Evolutionary conservation across 2,888 invertebrate species (phyloP), one percentile per base, ranked within the genome.

Genomic region (Hylaea fasciaria): DNA sequence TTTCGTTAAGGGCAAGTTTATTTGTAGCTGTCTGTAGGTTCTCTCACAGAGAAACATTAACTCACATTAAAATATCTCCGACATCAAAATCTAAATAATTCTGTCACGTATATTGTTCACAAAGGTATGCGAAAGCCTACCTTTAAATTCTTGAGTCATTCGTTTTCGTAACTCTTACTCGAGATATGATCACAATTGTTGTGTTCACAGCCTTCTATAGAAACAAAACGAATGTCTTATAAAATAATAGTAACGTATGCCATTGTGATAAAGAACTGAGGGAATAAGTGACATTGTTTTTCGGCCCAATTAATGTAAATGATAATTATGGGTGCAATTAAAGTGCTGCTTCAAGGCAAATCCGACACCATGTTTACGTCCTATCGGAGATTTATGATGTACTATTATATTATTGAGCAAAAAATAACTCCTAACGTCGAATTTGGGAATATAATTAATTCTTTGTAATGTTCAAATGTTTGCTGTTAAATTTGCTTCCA

Each of bases 161-260:
- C 47, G 14, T 57, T 78, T 76, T 77, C 68, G 76, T 70, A 81
- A 81, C 71, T 68, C 58, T 61, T 57, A 52, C 46, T 65, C 29
- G 46, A 59, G 83, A 83, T 83, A 77, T 70, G 62, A 83, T 82
- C 78, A 63, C 65, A 71, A 80, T 78, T 73, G 77, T 80, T 79
- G 70, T 74, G 74, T 72, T 64, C 74, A 70, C 56, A 62, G 66
- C 81, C 81, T 78, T 79, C 74, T 67, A n/a, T n/a, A 61, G 12
- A 54, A 39, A 53, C 57, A 52, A 45, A 53, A 53, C 40, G 54
- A 54, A 47, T 51, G 57, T 44, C 48, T 32, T 45, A 44, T 54
- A 43, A 64, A 64, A 60, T 62, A 52, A 60, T 58, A 35, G 57
- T 63, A 53, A 45, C 54, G 46, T 55, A 49, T 29, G 35, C 29